These are phyloP conservation scores for Isotomurus palustris DNA, from an alignment of 2,888 invertebrate species.

Conservation along the genomic window DNA sequence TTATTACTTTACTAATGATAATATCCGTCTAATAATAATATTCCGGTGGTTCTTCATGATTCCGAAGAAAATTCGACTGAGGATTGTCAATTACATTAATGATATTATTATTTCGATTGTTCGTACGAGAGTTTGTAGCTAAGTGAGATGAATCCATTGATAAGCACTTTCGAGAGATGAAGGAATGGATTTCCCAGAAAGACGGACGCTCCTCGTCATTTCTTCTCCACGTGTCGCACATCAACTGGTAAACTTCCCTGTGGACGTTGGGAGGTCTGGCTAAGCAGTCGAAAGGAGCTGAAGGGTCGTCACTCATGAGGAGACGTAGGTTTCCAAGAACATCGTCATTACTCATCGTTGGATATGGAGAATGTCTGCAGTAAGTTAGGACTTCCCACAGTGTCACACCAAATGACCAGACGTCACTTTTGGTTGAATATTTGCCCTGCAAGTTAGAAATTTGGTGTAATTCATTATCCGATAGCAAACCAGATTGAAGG, in stretches of 20 bases:
- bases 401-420: conserved; percentile 85
- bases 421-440: conserved; percentile 84
- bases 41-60: too few species aligned
- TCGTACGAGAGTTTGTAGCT: too few species aligned
- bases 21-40: too few species aligned
- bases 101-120: too few species aligned
- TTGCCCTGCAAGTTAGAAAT: conserved; percentile 64
- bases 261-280: conserved; percentile 65
- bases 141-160: too few species aligned
- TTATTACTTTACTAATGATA: too few species aligned
- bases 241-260: conserved; percentile 81
- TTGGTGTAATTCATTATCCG: not conserved
- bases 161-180: conserved; percentile 69
- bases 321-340: conserved; percentile 64
- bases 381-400: conserved; percentile 79
- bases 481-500: too few species aligned
- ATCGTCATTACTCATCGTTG: conserved; percentile 68
- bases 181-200: conserved; percentile 82
- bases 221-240: conserved; percentile 87
- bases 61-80: too few species aligned
- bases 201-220: conserved; percentile 74
- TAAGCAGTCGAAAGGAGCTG: conserved; percentile 52
- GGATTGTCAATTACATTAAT: too few species aligned
- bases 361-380: conserved; percentile 73
- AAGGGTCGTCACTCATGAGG: conserved; percentile 60